Base-by-base conservation (phyloP, 2,113 vertebrate genomes). In the Podarcis cretensis region DNA sequence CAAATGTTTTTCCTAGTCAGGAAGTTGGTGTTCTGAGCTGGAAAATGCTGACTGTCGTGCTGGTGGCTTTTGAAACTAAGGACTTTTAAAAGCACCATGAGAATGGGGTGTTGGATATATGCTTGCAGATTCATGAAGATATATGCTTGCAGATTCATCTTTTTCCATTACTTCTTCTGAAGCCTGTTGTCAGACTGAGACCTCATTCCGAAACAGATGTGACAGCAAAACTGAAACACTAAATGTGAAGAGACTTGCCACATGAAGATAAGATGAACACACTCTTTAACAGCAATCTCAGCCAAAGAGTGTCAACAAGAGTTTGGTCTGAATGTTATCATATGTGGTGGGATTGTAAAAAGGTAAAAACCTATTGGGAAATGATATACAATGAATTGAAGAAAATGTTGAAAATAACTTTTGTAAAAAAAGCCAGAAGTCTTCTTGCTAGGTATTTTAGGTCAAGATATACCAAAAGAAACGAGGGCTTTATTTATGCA, bases 1-100 rank as follows among this genome's bases (percentile, higher is more conserved):
- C 73, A 59, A 81, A 93, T 76, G 89, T 30, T 88, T 86, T 6
- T 20, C 21, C 18, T 23, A 79, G 32, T 87, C 65, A 91, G 74
- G 85, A 71, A 32, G 23, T 79, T 90, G 81, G 48, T 66, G 69
- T 10, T 71, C 25, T 81, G 4, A n/a, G 18, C 79, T 88, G 84
- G 40, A 87, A 78, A 13, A 65, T 2, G 14, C 1, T 75, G 27
- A 68, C 73, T 71, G 43, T 84, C 87, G 68, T 54, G 48, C 84
- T 1, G 66, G 8, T 1, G 18, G 0, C 43, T 87, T 73, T 79
- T 35, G 57, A 59, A 94, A 91, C 79, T 0, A 27, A 59, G 71
- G 80, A 25, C 85, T 75, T 78, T 14, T 59, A 84, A 37, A 84
- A 57, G 65, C 32, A 65, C 63, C 73, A 89, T 81, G 83, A 63